Percentiles rank a stretch among this genome's conserved stretches.
Conservation (phyloP, 2,113 vertebrate genomes). For the Eurystomus gularis region DNA sequence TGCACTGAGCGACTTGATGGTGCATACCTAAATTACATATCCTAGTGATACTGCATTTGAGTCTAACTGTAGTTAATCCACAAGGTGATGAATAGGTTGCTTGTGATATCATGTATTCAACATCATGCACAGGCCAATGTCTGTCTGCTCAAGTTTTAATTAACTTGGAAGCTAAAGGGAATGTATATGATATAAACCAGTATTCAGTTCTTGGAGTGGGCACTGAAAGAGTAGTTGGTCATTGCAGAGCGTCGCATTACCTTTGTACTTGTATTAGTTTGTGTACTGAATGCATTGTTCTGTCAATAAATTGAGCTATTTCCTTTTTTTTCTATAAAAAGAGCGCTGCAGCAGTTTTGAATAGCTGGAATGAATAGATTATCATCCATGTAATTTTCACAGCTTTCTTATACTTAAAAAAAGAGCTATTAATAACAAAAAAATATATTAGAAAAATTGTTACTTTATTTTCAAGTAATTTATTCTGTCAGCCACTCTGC, state of each 20-base stretch:
- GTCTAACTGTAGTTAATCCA: neutral
- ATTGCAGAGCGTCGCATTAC: neutral
- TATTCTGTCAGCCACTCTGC: neutral
- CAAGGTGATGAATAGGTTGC: neutral
- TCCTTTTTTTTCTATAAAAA: neutral
- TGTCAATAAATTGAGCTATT: neutral
- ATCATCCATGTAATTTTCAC: conserved; percentile 6
- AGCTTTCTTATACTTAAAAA: neutral
- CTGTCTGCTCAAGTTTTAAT: neutral
- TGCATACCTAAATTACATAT: neutral
- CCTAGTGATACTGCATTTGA: neutral
- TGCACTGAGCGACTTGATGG: neutral
- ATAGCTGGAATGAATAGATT: neutral
- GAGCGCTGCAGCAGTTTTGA: neutral
- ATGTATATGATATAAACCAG: neutral
- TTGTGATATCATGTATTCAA: neutral
- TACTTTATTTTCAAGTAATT: conserved; percentile 11
- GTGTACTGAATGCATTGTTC: neutral
- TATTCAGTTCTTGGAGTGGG: neutral
- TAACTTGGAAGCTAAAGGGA: neutral
- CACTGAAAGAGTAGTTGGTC: neutral
- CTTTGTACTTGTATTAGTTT: neutral
- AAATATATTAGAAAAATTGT: neutral
- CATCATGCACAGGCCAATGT: neutral
- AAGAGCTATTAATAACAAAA: neutral